Base-by-base conservation (phyloP, 2,113 vertebrate species). In the Ictidomys tridecemlineatus region DNA sequence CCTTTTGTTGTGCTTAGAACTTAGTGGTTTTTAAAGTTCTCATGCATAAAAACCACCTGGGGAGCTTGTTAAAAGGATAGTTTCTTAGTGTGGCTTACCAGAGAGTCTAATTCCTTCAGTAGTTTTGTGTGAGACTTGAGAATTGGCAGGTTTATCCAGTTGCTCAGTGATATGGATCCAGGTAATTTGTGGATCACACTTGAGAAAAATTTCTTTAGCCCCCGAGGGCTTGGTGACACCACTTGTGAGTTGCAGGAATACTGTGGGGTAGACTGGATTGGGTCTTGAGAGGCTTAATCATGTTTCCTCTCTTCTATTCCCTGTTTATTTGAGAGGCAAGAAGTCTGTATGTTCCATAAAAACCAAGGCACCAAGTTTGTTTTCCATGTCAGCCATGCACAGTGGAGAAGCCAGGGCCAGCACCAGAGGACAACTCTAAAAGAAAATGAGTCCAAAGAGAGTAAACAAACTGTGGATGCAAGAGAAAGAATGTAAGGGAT, bases 361-460 rank as follows among this genome's bases (percentile, higher is more conserved):
- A 48, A 24, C 12, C 3, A 82, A 63, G 37, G 73, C 70, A 85
- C 39, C 6, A 69, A 37, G 14, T 86, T 96, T 73, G n/a, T 91
- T 9, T 82, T 78, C 17, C 32, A 20, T 14, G 0, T 85, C 63
- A 39, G 24, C 24, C 34, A 32, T 30, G 17, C 63, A 85, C 56
- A 90, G 12, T 58, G 39, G 61, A 91, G 72, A 79, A 53, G 17
- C n/a, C 80, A 72, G 77, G 39, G 76, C 79, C 42, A 90, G 70
- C 73, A 37, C 39, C 63, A 89, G 34, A 86, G 56, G 78, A 11
- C 34, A 78, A 70, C 48, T 86, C 37, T 89, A 65, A 67, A 70
- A 76, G 93, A n/a, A 93, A 89, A 76, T 13, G 26, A 63, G 3
- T 58, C 22, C 42, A 87, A 83, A 76, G 88, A 95, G 72, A 94